Evolutionary conservation across 2,797 vertebrate genomes (phyloP), one percentile per base, ranked within the genome.

Genomic region (Champsocephalus esox): DNA sequence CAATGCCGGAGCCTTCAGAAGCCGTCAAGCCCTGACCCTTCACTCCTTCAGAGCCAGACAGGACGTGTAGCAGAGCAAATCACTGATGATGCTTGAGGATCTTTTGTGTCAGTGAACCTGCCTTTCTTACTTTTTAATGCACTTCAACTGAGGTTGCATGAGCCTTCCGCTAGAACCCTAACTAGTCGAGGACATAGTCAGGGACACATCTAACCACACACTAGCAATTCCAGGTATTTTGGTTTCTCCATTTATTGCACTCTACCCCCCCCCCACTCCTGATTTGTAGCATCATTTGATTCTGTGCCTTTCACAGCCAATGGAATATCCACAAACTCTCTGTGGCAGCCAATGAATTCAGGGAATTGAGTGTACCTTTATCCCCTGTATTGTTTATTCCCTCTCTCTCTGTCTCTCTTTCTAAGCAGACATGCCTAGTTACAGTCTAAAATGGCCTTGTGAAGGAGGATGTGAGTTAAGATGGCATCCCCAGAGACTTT

Each of bases 401-500:
- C 64, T 54, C 59, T 65, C 61, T 69, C 38, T 74, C 77, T 59
- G 76, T 67, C 84, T 84, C 82, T 84, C 77, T 65, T 63, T 81
- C 89, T 85, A 85, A 90, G 88, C 84, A 92, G 91, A 90, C 88
- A 87, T 92, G 89, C 88, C 90, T 92, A 85, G 91, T 92, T 92
- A 92, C 88, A 92, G 87, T 84, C 89, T 91, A 91, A 93, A 90
- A 89, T 88, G 86, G 88, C 82, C 87, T 92, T 90, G 87, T 85
- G 87, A 88, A 90, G 87, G 84, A 92, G 83, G 87, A 87, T 56
- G 75, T 64, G 74, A 91, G 88, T 92, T 93, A 92, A 92, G 88
- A 92, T 91, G 92, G 90, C 87, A 81, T 92, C 93, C 89, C 90
- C 9, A 7, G 89, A 93, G 93, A 91, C 85, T 92, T 89, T 92